Evolutionary conservation across 2,888 invertebrate species (phyloP), one percentile per base, ranked within the genome.

Genomic region (Dasysyrphus albostriatus): DNA sequence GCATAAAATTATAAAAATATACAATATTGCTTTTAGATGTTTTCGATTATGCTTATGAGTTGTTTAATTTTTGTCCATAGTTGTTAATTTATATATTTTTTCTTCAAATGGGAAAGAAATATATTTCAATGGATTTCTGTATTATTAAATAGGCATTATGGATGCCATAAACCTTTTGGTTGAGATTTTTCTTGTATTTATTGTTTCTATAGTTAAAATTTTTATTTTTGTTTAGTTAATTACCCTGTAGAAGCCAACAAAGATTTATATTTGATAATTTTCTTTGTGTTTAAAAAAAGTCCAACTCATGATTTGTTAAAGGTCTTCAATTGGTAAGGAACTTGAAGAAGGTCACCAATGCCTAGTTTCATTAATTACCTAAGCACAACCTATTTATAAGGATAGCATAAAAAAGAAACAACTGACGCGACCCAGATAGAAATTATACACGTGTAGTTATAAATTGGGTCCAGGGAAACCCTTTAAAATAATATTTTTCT

Each of bases 91-190:
- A 59, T 42, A 51, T 61, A n/a, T 58, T 51, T 61, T 39, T 51
- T 63, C 74, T 32, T 73, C 42, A 67, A 24, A 7, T 70, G 56
- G 24, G 34, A 54, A 56, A 54, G 42, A 51, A 51, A 34, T 24
- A 44, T 65, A 47, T 63, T 58, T 81, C 32, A 49, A 19, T 39
- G 34, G 37, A 70, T 19, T 59, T 49, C n/a, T n/a, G n/a, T n/a
- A 51, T 73, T 49, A 51, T 73, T 16, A 19, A 69, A 32, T 47
- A 79, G 82, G 75, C 83, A 74, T 83, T 83, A 87, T 83, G 83
- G 83, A 87, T 83, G 87, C 87, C 87, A 87, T 87, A 87, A 87
- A 83, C 83, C 78, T 87, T 83, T 37, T 29, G 42, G 63, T 42
- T 67, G 56, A 75, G 16, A 24, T 70, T 70, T 39, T n/a, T 34